Evolutionary conservation across 2,797 vertebrate genomes (phyloP), one percentile per base, ranked within the genome.

Genomic region (Columba guinea): DNA sequence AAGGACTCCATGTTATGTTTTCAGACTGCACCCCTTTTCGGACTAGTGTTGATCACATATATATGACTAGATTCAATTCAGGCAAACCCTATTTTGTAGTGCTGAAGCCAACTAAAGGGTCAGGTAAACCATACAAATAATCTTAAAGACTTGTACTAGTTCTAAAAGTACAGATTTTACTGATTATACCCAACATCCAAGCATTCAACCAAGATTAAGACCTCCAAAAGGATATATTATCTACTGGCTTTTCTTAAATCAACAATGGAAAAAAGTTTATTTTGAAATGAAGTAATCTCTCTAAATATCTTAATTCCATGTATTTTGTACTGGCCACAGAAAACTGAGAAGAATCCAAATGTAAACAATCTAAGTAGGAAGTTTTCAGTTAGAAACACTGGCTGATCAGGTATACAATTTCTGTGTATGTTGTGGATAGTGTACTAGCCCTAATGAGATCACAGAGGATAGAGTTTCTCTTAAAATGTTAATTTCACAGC

Each of bases 371-470:
- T 83, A 63, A 46, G 22, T 23, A 62, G 27, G 49, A 89, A 64
- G 32, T 55, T 87, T 86, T 88, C 6, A 34, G 65, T 74, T 70
- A 83, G 52, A 88, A 80, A 35, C 22, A 67, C 60, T 20, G 55
- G 19, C 39, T 70, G 35, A 69, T n/a, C 37, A 51, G 35, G 9
- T 70, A 53, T 22, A 9, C 5, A 27, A 27, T 41, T 63, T 73
- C 51, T 90, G 14, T 0, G 0, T 56, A 27, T 27, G 5, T 18
- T 62, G 7, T 22, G 34, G 46, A 74, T 7, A 77, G 18, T 0
- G 0, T 52, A 51, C 37, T 34, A 80, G 28, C 12, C 7, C 59
- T 26, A 56, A 27, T 0, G 1, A 78, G 24, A 55, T 67, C 49
- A 70, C 17, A 67, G n/a, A 86, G 14, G 81, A 58, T 6, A 53